Evolutionary conservation across 92 coral and sea anemone species (phyloP).

Genomic region (Meandrina meandrites): DNA sequence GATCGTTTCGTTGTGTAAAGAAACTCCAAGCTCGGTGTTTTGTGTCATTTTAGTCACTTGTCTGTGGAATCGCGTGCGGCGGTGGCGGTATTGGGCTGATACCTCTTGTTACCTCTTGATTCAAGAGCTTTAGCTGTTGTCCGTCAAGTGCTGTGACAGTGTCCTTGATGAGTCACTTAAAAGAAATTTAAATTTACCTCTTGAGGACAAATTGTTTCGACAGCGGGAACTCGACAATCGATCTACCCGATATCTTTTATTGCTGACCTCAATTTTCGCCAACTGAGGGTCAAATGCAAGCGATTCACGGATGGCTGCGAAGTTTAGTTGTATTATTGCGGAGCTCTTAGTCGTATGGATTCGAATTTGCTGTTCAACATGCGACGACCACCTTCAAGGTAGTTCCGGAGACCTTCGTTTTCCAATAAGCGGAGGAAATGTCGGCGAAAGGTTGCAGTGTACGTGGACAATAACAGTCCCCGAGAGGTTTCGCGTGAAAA

Average conservation of each 20-base stretch:
- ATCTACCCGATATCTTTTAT: constrained; percentile 27
- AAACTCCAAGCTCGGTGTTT: constrained; percentile 28
- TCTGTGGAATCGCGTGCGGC: constrained; percentile 7
- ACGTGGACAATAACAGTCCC: constrained; percentile 77
- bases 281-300: constrained; percentile 40
- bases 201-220: constrained; percentile 46
- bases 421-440: constrained; percentile 60
- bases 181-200: constrained; percentile 37
- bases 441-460: constrained; percentile 64
- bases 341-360: constrained; percentile 32
- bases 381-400: constrained; percentile 49
- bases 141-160: constrained; percentile 45
- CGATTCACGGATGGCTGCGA: constrained; percentile 42
- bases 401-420: constrained; percentile 64
- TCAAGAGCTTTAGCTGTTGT: constrained; percentile 43
- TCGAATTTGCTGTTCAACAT: constrained; percentile 34
- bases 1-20: constrained; percentile 24
- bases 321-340: constrained; percentile 18
- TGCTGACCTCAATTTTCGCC: constrained; percentile 53
- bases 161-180: constrained; percentile 29
- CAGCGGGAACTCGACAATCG: constrained; percentile 40
- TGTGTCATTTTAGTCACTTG: constrained; percentile 9
- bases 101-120: constrained; percentile 27
- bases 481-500: constrained; percentile 68
- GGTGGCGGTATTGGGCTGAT: background rate